These are phyloP conservation scores for Apotomis betuletana DNA, from an alignment of 2,888 invertebrate species.

Conservation along the genomic window DNA sequence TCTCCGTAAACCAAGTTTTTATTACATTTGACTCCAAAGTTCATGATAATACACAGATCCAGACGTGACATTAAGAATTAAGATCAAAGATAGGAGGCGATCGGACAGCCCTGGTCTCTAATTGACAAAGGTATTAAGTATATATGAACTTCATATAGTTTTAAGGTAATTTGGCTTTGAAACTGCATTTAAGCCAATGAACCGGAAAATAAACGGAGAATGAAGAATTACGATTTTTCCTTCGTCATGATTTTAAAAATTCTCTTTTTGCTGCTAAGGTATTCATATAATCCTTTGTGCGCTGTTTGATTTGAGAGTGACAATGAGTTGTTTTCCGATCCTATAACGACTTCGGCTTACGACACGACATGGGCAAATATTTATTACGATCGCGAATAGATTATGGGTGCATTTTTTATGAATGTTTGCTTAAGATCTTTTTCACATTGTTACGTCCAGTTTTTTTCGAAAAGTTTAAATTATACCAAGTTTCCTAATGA, in stretches of 20 bases:
- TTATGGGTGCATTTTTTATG: too few relatives aligned
- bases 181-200: not conserved
- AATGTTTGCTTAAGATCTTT: too few relatives aligned
- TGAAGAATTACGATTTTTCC: not conserved
- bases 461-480: too few relatives aligned
- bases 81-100: not conserved
- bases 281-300: not conserved
- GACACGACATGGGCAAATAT: too few relatives aligned
- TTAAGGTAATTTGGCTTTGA: not conserved
- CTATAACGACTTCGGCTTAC: too few relatives aligned
- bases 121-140: not conserved
- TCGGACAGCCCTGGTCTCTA: not conserved
- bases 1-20: constrained; percentile 1
- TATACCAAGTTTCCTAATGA: too few relatives aligned
- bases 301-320: not conserved
- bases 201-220: not conserved
- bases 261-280: not conserved
- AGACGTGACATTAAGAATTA: not conserved
- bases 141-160: not conserved
- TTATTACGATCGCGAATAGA: too few relatives aligned
- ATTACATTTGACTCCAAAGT: not conserved
- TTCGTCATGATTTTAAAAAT: not conserved
- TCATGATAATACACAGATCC: not conserved
- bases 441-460: too few relatives aligned
- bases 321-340: too few relatives aligned